Evolutionary conservation across 2,113 vertebrate genomes (phyloP).

Genomic region (Nettapus auritus): DNA sequence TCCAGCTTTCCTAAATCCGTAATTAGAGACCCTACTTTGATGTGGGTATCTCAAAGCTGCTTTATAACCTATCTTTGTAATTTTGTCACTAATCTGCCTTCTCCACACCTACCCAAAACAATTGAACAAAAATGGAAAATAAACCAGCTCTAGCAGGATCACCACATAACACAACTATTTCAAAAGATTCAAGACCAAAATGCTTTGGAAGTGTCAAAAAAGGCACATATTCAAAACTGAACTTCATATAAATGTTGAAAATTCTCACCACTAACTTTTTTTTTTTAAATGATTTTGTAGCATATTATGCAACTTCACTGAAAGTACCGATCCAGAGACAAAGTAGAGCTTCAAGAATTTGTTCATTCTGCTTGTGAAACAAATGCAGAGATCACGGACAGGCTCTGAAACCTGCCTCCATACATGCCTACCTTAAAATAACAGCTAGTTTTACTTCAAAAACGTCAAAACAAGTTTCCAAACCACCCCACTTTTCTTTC

Average conservation of each 20-base stretch:
- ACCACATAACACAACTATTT: not conserved
- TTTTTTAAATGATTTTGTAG: not conserved
- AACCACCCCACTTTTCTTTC: not conserved
- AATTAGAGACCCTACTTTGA: not conserved
- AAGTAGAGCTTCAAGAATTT: not conserved
- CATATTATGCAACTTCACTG: not conserved
- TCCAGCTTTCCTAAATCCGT: conserved; percentile 21
- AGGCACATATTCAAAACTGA: not conserved
- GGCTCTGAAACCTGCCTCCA: not conserved
- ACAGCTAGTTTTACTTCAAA: not conserved
- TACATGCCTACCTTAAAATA: not conserved
- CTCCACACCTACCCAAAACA: not conserved
- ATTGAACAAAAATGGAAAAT: not conserved
- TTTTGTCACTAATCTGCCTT: not conserved
- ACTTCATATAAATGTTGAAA: not conserved
- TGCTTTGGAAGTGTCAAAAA: not conserved
- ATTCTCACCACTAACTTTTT: not conserved
- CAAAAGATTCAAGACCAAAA: not conserved
- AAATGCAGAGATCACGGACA: not conserved
- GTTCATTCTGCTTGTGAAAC: not conserved
- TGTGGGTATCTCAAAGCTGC: not conserved
- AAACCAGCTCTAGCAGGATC: not conserved
- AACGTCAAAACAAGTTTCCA: not conserved
- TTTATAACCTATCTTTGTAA: not conserved
- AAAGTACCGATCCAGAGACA: not conserved